Percentiles rank a stretch among this genome's conserved stretches.
These are phyloP conservation scores for Dendroctonus valens DNA, from an alignment of 1,140 invertebrate genomes.

Conservation along the genomic window DNA sequence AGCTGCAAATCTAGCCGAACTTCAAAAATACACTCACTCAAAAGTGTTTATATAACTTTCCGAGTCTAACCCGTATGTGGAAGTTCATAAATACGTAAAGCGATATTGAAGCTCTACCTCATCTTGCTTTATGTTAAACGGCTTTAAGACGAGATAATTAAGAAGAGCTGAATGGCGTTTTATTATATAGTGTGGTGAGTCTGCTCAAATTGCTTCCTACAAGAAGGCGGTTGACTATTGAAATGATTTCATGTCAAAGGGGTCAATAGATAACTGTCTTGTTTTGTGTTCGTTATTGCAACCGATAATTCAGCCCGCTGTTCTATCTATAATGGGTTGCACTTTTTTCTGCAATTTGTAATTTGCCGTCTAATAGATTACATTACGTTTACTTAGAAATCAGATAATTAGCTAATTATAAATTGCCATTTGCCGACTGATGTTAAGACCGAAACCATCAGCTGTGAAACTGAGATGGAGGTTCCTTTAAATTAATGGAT, in stretches of 20 bases:
- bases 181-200: slow-evolving; percentile 17
- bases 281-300: slow-evolving; percentile 1
- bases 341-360: background rate
- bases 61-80: background rate
- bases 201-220: slow-evolving; percentile 16
- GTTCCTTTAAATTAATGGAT: too few relatives aligned
- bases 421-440: background rate
- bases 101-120: background rate
- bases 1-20: background rate
- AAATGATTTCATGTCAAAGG: slow-evolving; percentile 9
- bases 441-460: too few relatives aligned
- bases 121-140: slow-evolving; percentile 8
- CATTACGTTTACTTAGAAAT: background rate
- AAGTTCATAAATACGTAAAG: slow-evolving; percentile 6
- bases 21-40: background rate
- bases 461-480: too few relatives aligned
- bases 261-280: slow-evolving; percentile 9
- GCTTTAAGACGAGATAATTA: slow-evolving; percentile 26
- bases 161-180: slow-evolving; percentile 10
- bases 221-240: slow-evolving; percentile 18
- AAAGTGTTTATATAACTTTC: background rate
- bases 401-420: background rate
- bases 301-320: background rate
- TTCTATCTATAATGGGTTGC: background rate
- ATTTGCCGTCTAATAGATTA: background rate